These are phyloP conservation scores for Heliconius hewitsoni DNA, from an alignment of 1,140 invertebrate species.

Conservation along the genomic window DNA sequence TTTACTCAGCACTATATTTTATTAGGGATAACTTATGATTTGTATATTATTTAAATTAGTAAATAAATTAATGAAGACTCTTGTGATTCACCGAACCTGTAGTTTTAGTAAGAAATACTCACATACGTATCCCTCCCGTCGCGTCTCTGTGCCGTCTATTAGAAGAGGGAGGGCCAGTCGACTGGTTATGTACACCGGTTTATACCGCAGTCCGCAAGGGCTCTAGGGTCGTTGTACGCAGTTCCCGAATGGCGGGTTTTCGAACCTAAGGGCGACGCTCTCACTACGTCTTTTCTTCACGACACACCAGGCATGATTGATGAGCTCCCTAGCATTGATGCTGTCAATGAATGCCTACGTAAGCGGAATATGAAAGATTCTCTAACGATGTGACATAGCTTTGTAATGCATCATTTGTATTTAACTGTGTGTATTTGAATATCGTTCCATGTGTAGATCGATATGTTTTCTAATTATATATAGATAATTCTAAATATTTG, in stretches of 20 bases:
- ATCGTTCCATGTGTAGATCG: neutral
- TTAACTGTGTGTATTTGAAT: neutral
- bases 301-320: constrained; percentile 44
- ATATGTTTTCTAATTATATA: neutral
- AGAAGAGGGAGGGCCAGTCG: constrained; percentile 45
- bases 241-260: constrained; percentile 53
- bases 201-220: constrained; percentile 54
- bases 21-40: neutral
- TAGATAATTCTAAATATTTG: neutral
- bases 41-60: neutral
- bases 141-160: constrained; percentile 36
- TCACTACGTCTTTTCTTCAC: constrained; percentile 46
- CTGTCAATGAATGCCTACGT: constrained; percentile 14
- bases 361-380: constrained; percentile 3
- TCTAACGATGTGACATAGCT: neutral
- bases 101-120: constrained; percentile 22
- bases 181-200: constrained; percentile 52
- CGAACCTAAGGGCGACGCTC: constrained; percentile 64
- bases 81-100: neutral
- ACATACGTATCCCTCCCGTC: constrained; percentile 36
- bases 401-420: neutral
- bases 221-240: constrained; percentile 66
- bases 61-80: neutral
- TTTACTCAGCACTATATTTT: neutral
- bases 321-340: neutral